Conservation (phyloP, 2,113 vertebrate species). For the Laterallus jamaicensis region DNA sequence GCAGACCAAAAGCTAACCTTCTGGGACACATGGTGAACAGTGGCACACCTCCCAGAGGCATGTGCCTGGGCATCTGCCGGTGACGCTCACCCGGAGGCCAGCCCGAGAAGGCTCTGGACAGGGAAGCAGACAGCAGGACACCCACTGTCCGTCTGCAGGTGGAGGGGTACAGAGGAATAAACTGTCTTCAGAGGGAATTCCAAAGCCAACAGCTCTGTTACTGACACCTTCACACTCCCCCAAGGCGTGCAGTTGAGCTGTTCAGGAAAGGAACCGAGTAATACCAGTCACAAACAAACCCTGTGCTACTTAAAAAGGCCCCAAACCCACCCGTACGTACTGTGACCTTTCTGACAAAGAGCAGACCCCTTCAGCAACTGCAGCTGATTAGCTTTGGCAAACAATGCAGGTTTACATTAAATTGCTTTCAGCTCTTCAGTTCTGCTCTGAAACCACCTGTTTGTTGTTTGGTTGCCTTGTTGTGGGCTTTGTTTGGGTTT, state of each 20-base stretch:
- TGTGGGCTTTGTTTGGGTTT: background rate
- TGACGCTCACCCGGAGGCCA: background rate
- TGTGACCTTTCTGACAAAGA: background rate
- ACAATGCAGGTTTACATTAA: background rate
- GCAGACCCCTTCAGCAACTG: background rate
- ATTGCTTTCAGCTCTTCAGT: background rate
- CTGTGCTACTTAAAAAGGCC: background rate
- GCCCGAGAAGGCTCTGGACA: background rate
- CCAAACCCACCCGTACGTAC: background rate
- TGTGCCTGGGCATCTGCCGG: background rate
- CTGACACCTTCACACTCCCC: background rate
- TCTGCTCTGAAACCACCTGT: background rate
- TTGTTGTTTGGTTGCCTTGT: background rate
- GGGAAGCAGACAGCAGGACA: background rate
- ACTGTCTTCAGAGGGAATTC: background rate
- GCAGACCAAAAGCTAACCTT: background rate
- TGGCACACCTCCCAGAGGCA: background rate
- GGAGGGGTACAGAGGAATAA: background rate
- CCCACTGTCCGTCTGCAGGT: background rate
- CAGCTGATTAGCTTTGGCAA: background rate
- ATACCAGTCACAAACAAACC: background rate
- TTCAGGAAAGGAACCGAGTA: background rate
- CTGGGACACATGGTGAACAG: too few species aligned
- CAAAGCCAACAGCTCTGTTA: background rate
- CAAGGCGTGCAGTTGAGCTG: fast-evolving